Conservation (phyloP, 2,797 vertebrate genomes). For the Coregonus suidteri region DNA sequence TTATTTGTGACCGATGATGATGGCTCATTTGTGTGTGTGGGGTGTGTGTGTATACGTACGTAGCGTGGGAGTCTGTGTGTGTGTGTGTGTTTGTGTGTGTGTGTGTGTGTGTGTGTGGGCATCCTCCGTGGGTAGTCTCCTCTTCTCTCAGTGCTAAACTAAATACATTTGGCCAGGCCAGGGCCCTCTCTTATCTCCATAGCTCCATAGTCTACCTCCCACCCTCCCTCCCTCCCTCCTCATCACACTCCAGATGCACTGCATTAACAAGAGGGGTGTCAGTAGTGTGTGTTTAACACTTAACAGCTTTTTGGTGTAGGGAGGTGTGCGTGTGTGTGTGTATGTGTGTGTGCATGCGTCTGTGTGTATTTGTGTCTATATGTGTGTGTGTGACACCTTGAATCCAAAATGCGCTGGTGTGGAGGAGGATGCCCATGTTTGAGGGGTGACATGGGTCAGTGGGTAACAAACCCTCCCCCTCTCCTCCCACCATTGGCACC, state of each 20-base stretch:
- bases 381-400: constrained; percentile 64
- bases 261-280: constrained; percentile 29
- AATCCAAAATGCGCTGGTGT: constrained; percentile 53
- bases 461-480: constrained; percentile 52
- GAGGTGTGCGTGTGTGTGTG: not conserved
- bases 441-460: constrained; percentile 56
- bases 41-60: not conserved
- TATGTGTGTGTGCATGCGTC: not conserved
- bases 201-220: not conserved
- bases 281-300: constrained; percentile 54
- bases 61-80: not conserved
- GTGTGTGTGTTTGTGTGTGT: no score
- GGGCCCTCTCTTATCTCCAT: no score
- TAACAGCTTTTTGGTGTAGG: constrained; percentile 2
- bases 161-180: not conserved
- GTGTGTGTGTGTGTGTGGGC: not conserved
- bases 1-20: not conserved
- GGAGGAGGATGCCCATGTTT: constrained; percentile 36
- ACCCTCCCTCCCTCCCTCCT: not conserved
- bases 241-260: constrained; percentile 48
- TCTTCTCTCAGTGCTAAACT: no score
- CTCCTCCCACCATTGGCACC: no score
- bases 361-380: constrained; percentile 31
- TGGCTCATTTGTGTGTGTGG: not conserved
- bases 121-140: not conserved